Evolutionary conservation across 2,797 vertebrate genomes (phyloP), one percentile per base, ranked within the genome.

Genomic region (Cynodonichthys magdalenae): DNA sequence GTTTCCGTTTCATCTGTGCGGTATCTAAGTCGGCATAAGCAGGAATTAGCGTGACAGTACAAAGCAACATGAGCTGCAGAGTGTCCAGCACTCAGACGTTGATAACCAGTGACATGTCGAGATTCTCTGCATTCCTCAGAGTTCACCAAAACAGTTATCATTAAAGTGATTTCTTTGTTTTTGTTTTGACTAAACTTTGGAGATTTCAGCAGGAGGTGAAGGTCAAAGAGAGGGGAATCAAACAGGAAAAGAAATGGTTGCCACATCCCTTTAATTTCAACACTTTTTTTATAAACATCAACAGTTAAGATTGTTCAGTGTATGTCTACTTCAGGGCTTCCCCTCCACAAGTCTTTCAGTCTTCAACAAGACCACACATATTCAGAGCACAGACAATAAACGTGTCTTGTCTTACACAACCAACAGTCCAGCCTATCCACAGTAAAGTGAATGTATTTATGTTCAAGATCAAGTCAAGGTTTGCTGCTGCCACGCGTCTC

Each of bases 291-390:
- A 34, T 34, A 63, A 53, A 19, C 68, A 67, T 64, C 36, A 39
- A 39, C 36, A 39, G 10, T 12, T 7, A 47, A 42, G 64, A 63
- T 52, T 24, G 42, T 59, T 63, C 6, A 54, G 79, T 84, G 89
- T 75, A 85, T 57, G 54, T 72, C 66, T 66, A 59, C 67, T 67
- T 78, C 24, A 11, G 61, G 75, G 66, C 39, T 71, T 77, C 50
- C 15, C 53, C 65, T 60, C 44, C 19, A 12, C 28, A 58, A 84
- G 69, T 83, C 78, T 49, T 53, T 70, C 55, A 44, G 76, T 54
- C 62, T 31, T 75, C 85, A 79, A 68, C 49, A 0, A 71, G 46
- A 44, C 39, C 73, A 66, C 81, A 89, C 87, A 87, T 90, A 85
- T 91, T 86, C 63, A 45, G 53, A 59, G 42, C 36, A 29, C 69